Conservation (phyloP, 2,888 invertebrate genomes). For the Lithophane socia region DNA sequence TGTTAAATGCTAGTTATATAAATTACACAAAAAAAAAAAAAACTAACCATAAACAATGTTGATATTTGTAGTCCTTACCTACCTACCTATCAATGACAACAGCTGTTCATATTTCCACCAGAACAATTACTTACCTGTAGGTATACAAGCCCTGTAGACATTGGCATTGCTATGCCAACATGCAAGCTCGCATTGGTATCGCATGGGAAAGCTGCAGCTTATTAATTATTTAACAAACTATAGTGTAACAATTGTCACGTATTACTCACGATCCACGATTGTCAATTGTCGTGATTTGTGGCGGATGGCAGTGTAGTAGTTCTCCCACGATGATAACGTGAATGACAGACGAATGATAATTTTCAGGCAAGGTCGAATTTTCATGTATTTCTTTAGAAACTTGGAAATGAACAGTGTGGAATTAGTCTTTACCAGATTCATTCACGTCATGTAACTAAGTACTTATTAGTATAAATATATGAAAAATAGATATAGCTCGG, state of each 20-base stretch:
- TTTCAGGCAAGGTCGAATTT: not conserved
- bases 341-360: not conserved
- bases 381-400: not conserved
- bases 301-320: constrained; percentile 20
- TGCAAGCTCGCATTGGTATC: constrained; percentile 28
- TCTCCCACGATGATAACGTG: constrained; percentile 28
- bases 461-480: not conserved
- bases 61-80: not conserved
- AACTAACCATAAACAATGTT: not conserved
- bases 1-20: not conserved
- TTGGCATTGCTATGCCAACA: constrained; percentile 19
- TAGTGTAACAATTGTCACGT: constrained; percentile 56
- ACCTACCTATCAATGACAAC: constrained; percentile 13
- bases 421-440: not conserved
- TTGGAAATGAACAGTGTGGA: not conserved
- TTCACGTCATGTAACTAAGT: not conserved
- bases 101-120: constrained; percentile 31
- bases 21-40: not conserved
- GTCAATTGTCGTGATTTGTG: constrained; percentile 35
- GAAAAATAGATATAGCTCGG: not conserved
- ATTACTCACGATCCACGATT: constrained; percentile 53
- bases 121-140: not conserved
- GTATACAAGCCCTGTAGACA: not conserved
- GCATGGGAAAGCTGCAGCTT: constrained; percentile 48
- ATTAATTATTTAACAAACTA: constrained; percentile 61